Evolutionary conservation across 2,113 vertebrate species (phyloP), one percentile per base, ranked within the genome.

Genomic region (Camelus dromedarius): DNA sequence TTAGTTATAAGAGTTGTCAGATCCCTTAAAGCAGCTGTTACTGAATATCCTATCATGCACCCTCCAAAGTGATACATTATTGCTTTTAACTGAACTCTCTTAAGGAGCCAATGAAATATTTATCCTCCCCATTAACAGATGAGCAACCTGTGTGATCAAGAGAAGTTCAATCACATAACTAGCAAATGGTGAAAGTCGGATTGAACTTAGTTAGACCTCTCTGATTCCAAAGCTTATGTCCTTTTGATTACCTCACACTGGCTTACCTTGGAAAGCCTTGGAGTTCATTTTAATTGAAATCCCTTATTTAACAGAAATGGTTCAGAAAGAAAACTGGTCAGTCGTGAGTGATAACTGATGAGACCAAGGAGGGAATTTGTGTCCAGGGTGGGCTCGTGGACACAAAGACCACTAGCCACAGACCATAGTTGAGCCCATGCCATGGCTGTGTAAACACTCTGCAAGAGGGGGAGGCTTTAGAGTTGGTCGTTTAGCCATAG

Each of bases 261-360:
- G 73, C 54, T 89, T 42, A 64, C 48, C 46, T 82, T 92, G 76
- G 48, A 72, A 80, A 73, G 30, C 15, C 66, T 48, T 48, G 30
- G 48, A 26, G 35, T 80, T 95, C 79, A n/a, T 76, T 86, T 97
- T 87, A 56, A 93, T 52, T 83, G 11, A 83, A 48, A 69, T 87
- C 15, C 22, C 38, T 84, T 77, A 93, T 95, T 96, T 64, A 54
- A 92, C 20, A 91, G 80, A 58, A 26, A 35, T 77, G 28, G 19
- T 38, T 5, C 22, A 58, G 80, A 95, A 72, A 72, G 62, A 24
- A 20, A 10, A 38, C 10, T 46, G 5, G 15, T 28, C 52, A 91
- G 28, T 69, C 42, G 22, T 79, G 6, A 38, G 22, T 93, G 48
- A 83, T 70, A 56, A 82, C 30, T 77, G 54, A 54, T 8, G 35